Evolutionary conservation across 2,888 invertebrate genomes (phyloP), one percentile per base, ranked within the genome.

Genomic region (Agrenia bidenticulata): DNA sequence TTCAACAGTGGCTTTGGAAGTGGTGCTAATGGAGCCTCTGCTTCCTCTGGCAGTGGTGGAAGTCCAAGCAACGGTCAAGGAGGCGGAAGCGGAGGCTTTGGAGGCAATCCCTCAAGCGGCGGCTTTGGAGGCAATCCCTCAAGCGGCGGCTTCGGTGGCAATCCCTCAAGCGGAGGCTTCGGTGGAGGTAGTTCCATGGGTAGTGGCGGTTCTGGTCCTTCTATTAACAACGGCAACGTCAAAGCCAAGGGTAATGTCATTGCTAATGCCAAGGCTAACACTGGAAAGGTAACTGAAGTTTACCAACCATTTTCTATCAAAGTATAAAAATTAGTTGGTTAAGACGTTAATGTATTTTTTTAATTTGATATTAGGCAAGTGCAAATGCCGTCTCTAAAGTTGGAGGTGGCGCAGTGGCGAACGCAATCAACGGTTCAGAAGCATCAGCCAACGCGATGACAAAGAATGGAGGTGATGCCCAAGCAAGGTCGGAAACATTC

Each of bases 211-310:
- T n/a, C n/a, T n/a, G n/a, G n/a, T 11, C 53, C 24, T 17, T 15
- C 45, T 9, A 45, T 17, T 15, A 5, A 5, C 19, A 45, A 5
- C 21, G 60, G 51, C 5, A 19, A 17, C 17, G 50, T 24, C 9
- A 7, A 32, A 15, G 60, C 27, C 21, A 51, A 21, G 19, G 60
- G 51, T 21, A 39, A 39, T 21, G 19, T n/a, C 4, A 26, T 53
- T 17, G 61, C 61, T 11, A 53, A 61, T 26, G 61, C 54, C 5
- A 61, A 61, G 21, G 61, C 41, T 26, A 54, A 37, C n/a, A 53
- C 24, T 2, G 61, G 61, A 42, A 61, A 61, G n/a, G 53, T 61
- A 5, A 39, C 7, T 45, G 7, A 45, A 9, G 15, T 5, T 15
- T 9, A 45, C 5, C 19, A 45, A 15, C 15, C 17, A 45, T 19